Base-by-base conservation (phyloP, 2,888 invertebrate species). In the Ophraella communa region DNA sequence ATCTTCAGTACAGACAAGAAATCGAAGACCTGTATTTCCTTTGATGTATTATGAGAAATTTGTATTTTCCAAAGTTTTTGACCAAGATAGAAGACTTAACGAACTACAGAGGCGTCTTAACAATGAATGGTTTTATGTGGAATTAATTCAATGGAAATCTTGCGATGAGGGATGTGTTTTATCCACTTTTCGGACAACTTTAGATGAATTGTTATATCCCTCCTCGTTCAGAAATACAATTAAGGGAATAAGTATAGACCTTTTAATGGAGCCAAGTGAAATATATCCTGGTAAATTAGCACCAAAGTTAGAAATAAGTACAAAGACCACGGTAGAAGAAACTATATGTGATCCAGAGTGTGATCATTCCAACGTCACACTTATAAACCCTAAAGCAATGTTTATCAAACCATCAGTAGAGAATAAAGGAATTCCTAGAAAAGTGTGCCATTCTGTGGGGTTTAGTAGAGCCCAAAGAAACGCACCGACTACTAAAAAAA, bases 11-110 rank as follows among this genome's bases (percentile, higher is more conserved):
- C 88, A 90, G 78, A 92, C 93, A 5, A 86, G 85, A 67, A 82
- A 86, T 60, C 80, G 88, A 42, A 84, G 87, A 1, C 91, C 93
- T 0, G 79, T 85, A 49, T 94, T 94, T 79, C 94, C 94, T 0
- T 81, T 93, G 5, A 76, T 87, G 51, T 89, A 88, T 77, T 86
- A 88, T 79, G 91, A 93, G 77, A 87, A 88, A 71, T 92, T 92
- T 78, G 85, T 86, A 68, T 92, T 93, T 78, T 84, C 86, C 73
- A 88, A 89, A 83, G 85, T 86, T 63, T 84, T 85, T 71, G 74
- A 78, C 49, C 79, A 80, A 10, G 80, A 82, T 27, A 78, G 79
- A 49, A 81, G 82, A 42, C 76, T 86, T 45, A 76, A 79, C 49
- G 84, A 85, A 51, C 73, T 87, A 51, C 84, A 85, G 67, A 79